Conservation (phyloP, 1,140 invertebrate species). For the Drosophila mayri region DNA sequence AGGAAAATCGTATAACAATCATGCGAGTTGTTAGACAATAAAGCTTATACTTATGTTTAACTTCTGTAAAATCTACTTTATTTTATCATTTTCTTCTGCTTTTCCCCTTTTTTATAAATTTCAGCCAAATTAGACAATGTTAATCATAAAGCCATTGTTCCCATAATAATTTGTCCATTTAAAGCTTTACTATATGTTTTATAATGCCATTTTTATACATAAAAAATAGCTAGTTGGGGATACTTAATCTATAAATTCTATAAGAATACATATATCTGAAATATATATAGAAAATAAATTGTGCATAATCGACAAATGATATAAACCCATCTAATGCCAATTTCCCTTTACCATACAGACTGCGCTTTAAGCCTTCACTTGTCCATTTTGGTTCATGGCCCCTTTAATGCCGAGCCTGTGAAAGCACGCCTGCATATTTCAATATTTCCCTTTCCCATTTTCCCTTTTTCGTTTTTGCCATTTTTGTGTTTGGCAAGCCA, state of each 20-base stretch:
- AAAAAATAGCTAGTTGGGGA: too few species aligned
- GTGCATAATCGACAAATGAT: background rate
- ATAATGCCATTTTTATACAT: background rate
- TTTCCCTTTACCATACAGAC: background rate
- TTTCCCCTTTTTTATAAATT: background rate
- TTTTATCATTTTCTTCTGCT: too few species aligned
- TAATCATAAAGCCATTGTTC: background rate
- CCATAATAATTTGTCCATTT: background rate
- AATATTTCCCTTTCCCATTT: slow-evolving; percentile 48
- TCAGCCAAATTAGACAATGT: background rate
- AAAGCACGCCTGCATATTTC: slow-evolving; percentile 54
- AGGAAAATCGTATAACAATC: too few species aligned
- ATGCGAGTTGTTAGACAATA: too few species aligned
- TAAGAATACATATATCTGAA: background rate
- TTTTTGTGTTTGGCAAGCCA: slow-evolving; percentile 28
- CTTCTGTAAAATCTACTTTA: too few species aligned
- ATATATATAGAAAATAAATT: background rate
- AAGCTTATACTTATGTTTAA: too few species aligned
- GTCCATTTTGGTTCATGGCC: background rate
- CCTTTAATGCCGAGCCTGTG: slow-evolving; percentile 39
- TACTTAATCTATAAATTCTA: too few species aligned
- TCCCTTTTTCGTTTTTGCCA: slow-evolving; percentile 2
- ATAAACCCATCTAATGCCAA: background rate
- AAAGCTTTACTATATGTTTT: background rate
- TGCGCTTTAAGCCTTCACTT: slow-evolving; percentile 7